A percentile compares a stretch with the other conserved stretches of the same genome.
phyloP scores from a whole-genome alignment of 2,888 invertebrate species.

The Exocentrus adspersus region DNA sequence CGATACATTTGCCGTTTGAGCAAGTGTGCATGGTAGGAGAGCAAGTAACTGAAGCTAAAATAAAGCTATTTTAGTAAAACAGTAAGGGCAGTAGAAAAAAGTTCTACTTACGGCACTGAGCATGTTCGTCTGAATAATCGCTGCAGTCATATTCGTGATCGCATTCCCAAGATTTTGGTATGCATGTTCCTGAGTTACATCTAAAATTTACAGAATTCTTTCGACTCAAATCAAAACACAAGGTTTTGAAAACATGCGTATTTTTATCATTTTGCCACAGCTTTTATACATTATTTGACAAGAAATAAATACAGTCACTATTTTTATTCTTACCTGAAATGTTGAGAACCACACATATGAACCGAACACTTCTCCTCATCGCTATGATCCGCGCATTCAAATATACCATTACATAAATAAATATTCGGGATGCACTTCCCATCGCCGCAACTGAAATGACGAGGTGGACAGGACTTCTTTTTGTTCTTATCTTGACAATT shows the following conservation, averaged over 20 bases:
- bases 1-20: conserved; percentile 69
- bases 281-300: neutral
- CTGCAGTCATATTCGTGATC: conserved; percentile 79
- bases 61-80: neutral
- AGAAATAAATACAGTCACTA: too few species aligned
- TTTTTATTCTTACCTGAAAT: conserved; percentile 60
- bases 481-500: conserved; percentile 60
- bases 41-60: conserved; percentile 51
- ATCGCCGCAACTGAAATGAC: conserved; percentile 66
- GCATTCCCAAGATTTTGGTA: conserved; percentile 75
- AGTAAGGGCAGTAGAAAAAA: neutral
- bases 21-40: conserved; percentile 62
- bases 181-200: conserved; percentile 76
- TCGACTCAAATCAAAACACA: too few species aligned
- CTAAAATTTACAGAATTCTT: conserved; percentile 65
- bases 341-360: conserved; percentile 50
- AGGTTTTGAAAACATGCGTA: too few species aligned
- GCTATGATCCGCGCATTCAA: conserved; percentile 65
- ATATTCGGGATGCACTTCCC: conserved; percentile 65
- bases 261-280: neutral
- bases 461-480: conserved; percentile 58
- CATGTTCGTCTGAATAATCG: conserved; percentile 80
- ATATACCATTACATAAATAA: conserved; percentile 65
- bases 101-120: conserved; percentile 66
- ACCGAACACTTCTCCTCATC: conserved; percentile 64